phyloP scores from a whole-genome alignment of 2,113 vertebrate genomes.

The Myocastor coypus region DNA sequence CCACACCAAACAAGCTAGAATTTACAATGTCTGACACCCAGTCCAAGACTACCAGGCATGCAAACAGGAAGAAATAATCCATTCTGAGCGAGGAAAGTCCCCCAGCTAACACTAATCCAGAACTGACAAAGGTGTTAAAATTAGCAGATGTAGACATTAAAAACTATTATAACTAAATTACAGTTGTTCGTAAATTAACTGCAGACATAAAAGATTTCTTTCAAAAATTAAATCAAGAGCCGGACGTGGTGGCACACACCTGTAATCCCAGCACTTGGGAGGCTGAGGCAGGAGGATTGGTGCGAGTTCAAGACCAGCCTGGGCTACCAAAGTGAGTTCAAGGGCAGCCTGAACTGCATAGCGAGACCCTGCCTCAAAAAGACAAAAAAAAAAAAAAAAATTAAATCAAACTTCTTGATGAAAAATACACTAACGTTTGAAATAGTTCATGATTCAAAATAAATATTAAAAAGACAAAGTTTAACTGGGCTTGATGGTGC shows the following conservation, averaged over 20 bases:
- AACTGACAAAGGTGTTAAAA: background rate
- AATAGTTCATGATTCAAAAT: background rate
- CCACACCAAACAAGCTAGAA: background rate
- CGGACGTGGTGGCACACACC: too few species aligned
- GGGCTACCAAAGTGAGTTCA: too few species aligned
- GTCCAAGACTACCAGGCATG: background rate
- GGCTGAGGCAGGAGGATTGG: too few species aligned
- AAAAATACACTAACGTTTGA: constrained; percentile 5
- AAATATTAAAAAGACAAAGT: background rate
- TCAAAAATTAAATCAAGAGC: background rate
- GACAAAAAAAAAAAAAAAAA: too few species aligned
- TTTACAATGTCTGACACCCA: background rate
- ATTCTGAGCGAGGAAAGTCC: background rate
- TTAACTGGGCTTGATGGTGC: background rate
- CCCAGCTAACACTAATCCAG: background rate
- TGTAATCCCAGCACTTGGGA: too few species aligned
- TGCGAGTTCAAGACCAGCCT: too few species aligned
- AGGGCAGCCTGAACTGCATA: too few species aligned
- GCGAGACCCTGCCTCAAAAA: too few species aligned
- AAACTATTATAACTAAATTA: background rate
- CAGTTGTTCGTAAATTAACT: background rate
- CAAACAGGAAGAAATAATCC: constrained; percentile 5
- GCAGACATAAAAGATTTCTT: background rate
- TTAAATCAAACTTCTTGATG: background rate
- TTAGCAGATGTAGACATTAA: background rate